These are phyloP conservation scores for Zosterops hypoxanthus DNA, from an alignment of 2,113 vertebrate genomes.

Conservation along the genomic window DNA sequence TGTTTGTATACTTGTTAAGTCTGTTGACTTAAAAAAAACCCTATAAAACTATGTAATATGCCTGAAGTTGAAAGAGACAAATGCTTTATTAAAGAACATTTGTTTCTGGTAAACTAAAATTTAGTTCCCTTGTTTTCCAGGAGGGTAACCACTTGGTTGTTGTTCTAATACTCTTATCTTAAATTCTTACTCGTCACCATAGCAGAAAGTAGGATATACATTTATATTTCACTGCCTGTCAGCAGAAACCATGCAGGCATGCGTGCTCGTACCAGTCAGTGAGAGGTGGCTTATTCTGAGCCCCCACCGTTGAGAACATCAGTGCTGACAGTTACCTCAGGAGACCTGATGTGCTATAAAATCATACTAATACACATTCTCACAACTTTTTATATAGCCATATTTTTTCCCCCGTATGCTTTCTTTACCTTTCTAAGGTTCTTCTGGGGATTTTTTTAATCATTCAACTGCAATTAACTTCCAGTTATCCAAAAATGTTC, in stretches of 20 bases:
- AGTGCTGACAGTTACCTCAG: background rate
- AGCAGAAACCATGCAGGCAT: background rate
- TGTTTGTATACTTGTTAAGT: background rate
- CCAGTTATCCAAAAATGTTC: background rate
- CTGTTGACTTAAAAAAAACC: background rate
- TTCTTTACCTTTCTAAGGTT: background rate
- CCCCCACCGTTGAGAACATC: background rate
- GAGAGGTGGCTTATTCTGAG: background rate
- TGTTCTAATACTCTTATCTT: background rate
- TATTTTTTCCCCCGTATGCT: background rate
- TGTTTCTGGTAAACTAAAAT: background rate
- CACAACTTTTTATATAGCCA: background rate
- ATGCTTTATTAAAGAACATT: background rate
- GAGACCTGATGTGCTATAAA: background rate
- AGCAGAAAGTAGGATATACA: background rate
- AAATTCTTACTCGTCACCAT: background rate
- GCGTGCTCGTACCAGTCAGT: background rate
- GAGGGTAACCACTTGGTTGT: background rate
- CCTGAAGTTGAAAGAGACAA: background rate
- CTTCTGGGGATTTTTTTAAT: background rate
- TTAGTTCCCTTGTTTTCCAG: background rate
- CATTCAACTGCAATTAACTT: background rate
- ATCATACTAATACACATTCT: background rate
- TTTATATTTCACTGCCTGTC: background rate
- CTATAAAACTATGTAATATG: background rate